A percentile compares a stretch with the other conserved stretches of the same genome.
phyloP scores from a whole-genome alignment of 2,888 invertebrate species.

The Caenorhabditis afra region DNA sequence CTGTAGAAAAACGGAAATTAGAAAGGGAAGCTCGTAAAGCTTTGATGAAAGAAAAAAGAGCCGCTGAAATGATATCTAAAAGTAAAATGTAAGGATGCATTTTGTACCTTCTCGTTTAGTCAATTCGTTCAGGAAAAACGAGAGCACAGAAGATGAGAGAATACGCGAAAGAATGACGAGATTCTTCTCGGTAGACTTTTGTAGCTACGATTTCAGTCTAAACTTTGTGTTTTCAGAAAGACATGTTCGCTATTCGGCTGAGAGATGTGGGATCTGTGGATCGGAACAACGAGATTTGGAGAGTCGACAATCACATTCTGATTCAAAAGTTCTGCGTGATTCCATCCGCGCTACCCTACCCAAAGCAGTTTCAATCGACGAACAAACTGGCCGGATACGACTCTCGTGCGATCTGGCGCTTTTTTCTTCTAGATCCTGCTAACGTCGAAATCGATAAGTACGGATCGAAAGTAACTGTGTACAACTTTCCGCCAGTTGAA shows the following conservation, averaged over 20 bases:
- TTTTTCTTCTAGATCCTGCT: constrained; percentile 43
- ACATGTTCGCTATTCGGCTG: constrained; percentile 54
- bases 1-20: constrained; percentile 14
- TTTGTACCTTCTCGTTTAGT: no score
- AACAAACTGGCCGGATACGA: constrained; percentile 58
- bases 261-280: constrained; percentile 54
- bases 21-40: constrained; percentile 23
- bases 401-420: constrained; percentile 48
- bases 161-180: no score
- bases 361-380: constrained; percentile 55
- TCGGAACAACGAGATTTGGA: constrained; percentile 59
- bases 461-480: constrained; percentile 46
- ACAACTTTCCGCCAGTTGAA: constrained; percentile 28
- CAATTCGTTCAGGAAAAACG: no score
- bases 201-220: neutral
- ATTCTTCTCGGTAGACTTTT: constrained; percentile 27
- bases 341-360: constrained; percentile 45
- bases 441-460: constrained; percentile 38
- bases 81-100: neutral
- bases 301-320: constrained; percentile 58
- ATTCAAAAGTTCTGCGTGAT: constrained; percentile 60
- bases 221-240: constrained; percentile 41
- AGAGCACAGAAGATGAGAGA: no score
- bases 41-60: constrained; percentile 4
- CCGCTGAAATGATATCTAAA: constrained; percentile 4